Conservation (phyloP, 2,113 vertebrate species). For the Chlamydotis undulata region DNA sequence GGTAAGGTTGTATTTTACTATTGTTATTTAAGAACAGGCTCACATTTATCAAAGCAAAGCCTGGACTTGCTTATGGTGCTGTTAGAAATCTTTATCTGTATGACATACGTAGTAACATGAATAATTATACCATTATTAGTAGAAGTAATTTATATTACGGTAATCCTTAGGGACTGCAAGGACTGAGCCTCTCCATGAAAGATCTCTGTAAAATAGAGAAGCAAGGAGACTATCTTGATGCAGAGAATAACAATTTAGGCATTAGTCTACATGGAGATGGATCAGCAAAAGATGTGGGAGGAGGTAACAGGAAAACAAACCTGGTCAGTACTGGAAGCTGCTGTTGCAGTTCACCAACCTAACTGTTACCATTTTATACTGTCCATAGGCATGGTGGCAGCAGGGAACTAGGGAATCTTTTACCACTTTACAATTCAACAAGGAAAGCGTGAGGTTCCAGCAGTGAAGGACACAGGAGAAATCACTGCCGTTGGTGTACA, state of each 20-base stretch:
- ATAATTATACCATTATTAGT: not conserved
- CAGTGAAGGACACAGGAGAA: not conserved
- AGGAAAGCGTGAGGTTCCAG: not conserved
- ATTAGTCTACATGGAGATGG: not conserved
- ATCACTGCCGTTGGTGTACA: not conserved
- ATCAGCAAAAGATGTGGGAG: not conserved
- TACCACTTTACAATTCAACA: not conserved
- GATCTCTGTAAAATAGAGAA: not conserved
- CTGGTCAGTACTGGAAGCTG: not conserved
- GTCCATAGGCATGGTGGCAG: not conserved
- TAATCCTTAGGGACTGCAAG: not conserved
- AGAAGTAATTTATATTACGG: not conserved
- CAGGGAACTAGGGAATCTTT: not conserved
- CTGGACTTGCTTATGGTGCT: not conserved
- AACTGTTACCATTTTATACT: not conserved
- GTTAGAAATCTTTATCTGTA: not conserved
- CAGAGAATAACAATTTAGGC: not conserved
- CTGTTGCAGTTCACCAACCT: not conserved
- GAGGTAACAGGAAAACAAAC: not conserved
- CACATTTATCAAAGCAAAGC: not conserved
- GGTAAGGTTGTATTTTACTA: not conserved
- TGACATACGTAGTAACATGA: not conserved
- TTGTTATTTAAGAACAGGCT: not conserved
- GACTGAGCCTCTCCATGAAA: not conserved
- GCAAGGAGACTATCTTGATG: not conserved